Percentiles rank a stretch among this genome's conserved stretches.
Conservation (phyloP, 2,113 vertebrate species). For the Neoarius graeffei region DNA sequence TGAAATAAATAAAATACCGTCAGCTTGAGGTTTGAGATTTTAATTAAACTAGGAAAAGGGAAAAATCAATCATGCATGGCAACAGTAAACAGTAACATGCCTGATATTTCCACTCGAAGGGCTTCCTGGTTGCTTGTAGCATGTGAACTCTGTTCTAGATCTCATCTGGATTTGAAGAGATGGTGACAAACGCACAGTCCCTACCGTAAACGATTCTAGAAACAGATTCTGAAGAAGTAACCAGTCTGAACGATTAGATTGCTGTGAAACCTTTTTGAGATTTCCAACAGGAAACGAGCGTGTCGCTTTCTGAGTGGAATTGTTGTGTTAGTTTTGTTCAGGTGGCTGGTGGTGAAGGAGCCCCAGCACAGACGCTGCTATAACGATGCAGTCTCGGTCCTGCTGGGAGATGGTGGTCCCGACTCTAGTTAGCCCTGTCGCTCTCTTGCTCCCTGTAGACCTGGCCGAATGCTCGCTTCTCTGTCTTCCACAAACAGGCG, state of each 20-base stretch:
- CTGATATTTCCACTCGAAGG: background rate
- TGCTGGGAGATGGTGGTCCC: constrained; percentile 6
- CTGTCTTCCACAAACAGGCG: background rate
- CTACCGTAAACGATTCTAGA: background rate
- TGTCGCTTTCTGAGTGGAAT: background rate
- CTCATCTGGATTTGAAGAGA: background rate
- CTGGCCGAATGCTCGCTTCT: background rate
- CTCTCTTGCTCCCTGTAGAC: background rate
- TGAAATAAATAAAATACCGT: background rate
- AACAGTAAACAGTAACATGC: background rate
- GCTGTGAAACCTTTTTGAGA: background rate
- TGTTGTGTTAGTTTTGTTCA: constrained; percentile 64
- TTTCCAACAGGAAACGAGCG: background rate
- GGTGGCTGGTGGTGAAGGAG: constrained; percentile 71
- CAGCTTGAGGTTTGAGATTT: background rate
- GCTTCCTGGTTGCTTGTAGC: background rate
- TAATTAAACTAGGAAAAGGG: background rate
- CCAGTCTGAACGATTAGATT: background rate
- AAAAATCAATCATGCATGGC: background rate
- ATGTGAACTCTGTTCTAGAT: background rate
- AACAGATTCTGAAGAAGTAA: background rate
- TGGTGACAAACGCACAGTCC: background rate
- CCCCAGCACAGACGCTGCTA: constrained; percentile 78
- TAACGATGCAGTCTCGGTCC: constrained; percentile 70
- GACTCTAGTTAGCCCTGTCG: constrained; percentile 20